Base-by-base conservation (phyloP, 2,113 vertebrate genomes). In the Coregonus clupeaformis region DNA sequence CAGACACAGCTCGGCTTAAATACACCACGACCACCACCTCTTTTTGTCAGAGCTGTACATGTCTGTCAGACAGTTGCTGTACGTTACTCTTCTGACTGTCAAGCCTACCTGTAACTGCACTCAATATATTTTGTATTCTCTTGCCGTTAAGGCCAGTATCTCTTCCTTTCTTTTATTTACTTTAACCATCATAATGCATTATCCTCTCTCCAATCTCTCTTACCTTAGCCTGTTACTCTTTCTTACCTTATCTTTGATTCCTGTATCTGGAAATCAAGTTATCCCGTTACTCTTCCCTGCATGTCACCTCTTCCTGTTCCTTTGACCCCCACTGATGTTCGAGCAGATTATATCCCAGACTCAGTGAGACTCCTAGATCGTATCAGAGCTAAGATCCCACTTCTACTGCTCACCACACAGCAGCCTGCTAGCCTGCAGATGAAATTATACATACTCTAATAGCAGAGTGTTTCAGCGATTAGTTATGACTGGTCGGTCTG, bases 391-490 rank as follows among this genome's bases (percentile, higher is more conserved):
- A 52, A 18, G 49, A 18, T 52, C 49, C 3, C 4, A 52, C 5
- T 0, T 52, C 49, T 18, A 18, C 4, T 16, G 14, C 49, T 52
- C 49, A 4, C 49, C 12, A 52, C 49, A 52, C 12, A 14, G 49
- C 12, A 52, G 14, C 49, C 49, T 16, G 12, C 49, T 18, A 52
- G 49, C 49, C 4, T 52, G 13, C 49, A 52, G 49, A 4, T 16
- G 4, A 0, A 52, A 52, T 52, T 52, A 52, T 52, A 42, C 4
- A 1, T 4, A 4, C 12, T 52, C 49, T 18, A 52, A 52, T 16
- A 52, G 70, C 18, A 71, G 55, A 67, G 73, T 49, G 70, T 72
- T 73, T 75, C 36, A n/a, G 36, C 76, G 78, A 66, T 6, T 64
- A 72, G 68, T 60, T 45, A 20, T 49, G 69, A 80, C 74, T 64